These are phyloP conservation scores for Acanthacorydalis orientalis DNA, from an alignment of 2,888 invertebrate species.

Conservation along the genomic window DNA sequence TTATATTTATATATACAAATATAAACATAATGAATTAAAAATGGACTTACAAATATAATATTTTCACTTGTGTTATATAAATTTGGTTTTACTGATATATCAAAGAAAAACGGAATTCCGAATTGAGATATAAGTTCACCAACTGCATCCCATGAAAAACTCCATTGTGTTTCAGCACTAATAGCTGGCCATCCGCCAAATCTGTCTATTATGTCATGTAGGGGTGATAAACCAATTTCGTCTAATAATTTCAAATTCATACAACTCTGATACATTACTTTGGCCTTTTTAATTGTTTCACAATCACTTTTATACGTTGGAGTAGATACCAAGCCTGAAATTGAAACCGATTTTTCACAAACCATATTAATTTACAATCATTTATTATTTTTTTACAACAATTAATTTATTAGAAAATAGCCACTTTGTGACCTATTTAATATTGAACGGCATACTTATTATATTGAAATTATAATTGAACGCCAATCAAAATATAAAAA, in stretches of 20 bases:
- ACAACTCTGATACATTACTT: conserved; percentile 22
- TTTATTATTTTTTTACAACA: too few relatives aligned
- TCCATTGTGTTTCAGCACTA: conserved; percentile 2
- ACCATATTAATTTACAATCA: neutral
- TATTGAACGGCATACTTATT: too few relatives aligned
- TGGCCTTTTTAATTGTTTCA: conserved; percentile 21
- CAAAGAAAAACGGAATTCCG: conserved; percentile 23
- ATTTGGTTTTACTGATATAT: conserved; percentile 18
- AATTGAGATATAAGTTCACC: conserved; percentile 21
- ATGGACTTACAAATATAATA: conserved; percentile 19
- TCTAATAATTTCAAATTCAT: conserved; percentile 16
- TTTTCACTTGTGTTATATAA: conserved; percentile 17
- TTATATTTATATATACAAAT: too few relatives aligned
- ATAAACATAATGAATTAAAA: too few relatives aligned
- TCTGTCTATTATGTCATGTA: conserved; percentile 18
- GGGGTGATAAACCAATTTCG: conserved; percentile 15
- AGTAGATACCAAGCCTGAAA: conserved; percentile 18
- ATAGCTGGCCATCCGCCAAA: conserved; percentile 22
- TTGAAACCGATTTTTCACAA: conserved; percentile 1
- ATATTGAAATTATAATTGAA: too few relatives aligned
- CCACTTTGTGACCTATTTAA: too few relatives aligned
- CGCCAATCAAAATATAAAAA: too few relatives aligned
- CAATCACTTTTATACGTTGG: conserved; percentile 15
- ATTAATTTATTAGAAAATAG: too few relatives aligned
- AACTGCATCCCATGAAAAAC: conserved; percentile 19